These are phyloP conservation scores for Lepidurus couesii DNA, from an alignment of 1,140 invertebrate genomes.

Conservation along the genomic window DNA sequence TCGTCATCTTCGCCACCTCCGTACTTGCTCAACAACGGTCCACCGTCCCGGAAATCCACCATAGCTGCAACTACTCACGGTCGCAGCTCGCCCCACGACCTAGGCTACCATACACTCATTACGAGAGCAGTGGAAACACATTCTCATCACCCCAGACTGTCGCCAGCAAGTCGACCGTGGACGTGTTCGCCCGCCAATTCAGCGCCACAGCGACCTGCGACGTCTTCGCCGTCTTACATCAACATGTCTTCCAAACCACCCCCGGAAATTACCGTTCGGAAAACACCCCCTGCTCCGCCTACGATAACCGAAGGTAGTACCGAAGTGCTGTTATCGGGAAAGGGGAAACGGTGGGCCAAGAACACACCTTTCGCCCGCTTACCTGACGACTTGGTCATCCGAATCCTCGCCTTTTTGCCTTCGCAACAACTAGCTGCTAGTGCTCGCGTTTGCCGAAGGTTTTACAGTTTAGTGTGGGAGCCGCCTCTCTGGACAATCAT, in stretches of 20 bases:
- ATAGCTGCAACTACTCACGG: conserved; percentile 19
- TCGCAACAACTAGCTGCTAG: conserved; percentile 70
- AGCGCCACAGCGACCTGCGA: conserved; percentile 30
- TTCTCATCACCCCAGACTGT: conserved; percentile 41
- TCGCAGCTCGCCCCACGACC: conserved; percentile 50
- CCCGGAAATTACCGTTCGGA: conserved; percentile 28
- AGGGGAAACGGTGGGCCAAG: conserved; percentile 36
- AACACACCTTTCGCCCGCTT: conserved; percentile 46
- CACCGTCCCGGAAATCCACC: conserved; percentile 17
- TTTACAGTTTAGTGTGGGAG: conserved; percentile 75
- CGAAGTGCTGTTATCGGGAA: background rate
- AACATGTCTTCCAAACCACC: conserved; percentile 33
- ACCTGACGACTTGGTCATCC: conserved; percentile 52
- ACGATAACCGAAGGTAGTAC: conserved; percentile 5
- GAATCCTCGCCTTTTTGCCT: conserved; percentile 66
- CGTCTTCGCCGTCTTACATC: conserved; percentile 27
- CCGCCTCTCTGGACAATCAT: conserved; percentile 68
- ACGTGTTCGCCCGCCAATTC: conserved; percentile 33
- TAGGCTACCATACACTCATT: conserved; percentile 68
- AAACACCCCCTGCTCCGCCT: conserved; percentile 28
- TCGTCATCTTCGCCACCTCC: conserved; percentile 22
- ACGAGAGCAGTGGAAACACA: conserved; percentile 49
- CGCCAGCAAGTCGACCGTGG: conserved; percentile 33
- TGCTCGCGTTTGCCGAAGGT: conserved; percentile 69
- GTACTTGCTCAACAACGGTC: conserved; percentile 24